These are phyloP conservation scores for Pocillopora damicornis DNA, from an alignment of 64 coral and sea anemone genomes.

Conservation along the genomic window DNA sequence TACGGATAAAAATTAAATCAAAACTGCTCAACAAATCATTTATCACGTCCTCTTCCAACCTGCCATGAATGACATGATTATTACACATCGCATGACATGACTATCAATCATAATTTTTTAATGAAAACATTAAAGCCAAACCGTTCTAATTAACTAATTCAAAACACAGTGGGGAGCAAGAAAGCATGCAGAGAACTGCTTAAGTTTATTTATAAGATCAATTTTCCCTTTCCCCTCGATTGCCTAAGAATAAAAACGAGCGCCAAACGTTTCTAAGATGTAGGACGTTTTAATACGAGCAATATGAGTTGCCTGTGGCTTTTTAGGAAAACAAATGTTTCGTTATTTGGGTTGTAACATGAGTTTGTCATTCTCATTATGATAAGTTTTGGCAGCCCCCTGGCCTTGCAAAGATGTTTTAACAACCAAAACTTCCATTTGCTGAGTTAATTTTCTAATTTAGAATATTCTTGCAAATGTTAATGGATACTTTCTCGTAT, in stretches of 20 bases:
- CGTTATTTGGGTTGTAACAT: not conserved
- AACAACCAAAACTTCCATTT: not conserved
- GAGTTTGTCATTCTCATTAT: not conserved
- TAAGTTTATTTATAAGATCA: not conserved
- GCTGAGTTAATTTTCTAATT: not conserved
- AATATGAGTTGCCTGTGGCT: not conserved
- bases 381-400: not conserved
- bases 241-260: constrained; percentile 19
- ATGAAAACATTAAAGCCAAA: not conserved
- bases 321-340: not conserved
- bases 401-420: not conserved
- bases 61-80: constrained; percentile 4
- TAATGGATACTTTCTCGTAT: not conserved
- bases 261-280: not conserved
- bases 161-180: constrained; percentile 13
- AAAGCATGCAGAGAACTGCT: not conserved
- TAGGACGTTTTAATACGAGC: not conserved
- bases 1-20: not conserved
- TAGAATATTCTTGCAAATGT: not conserved
- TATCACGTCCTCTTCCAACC: not conserved
- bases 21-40: constrained; percentile 19
- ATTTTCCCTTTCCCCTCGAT: constrained; percentile 7
- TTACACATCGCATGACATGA: not conserved
- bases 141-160: constrained; percentile 27
- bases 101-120: constrained; percentile 21